phyloP scores from a whole-genome alignment of 2,113 vertebrate species.

The Cebidichthys violaceus region DNA sequence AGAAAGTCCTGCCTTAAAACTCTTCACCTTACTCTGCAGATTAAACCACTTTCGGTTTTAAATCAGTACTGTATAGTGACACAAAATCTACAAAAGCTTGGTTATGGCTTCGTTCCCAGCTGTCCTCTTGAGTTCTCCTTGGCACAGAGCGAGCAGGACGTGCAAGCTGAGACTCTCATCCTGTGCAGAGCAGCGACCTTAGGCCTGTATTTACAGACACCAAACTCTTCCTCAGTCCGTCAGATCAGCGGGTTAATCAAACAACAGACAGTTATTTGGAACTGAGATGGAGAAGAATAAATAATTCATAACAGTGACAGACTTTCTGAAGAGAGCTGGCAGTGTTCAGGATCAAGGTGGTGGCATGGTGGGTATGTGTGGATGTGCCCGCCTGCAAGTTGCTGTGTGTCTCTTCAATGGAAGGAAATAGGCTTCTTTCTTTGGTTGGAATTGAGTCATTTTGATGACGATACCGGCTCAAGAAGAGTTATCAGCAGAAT shows the following conservation, averaged over 20 bases:
- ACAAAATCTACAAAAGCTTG: conserved; percentile 32
- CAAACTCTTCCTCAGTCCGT: conserved; percentile 34
- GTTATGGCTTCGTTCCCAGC: conserved; percentile 33
- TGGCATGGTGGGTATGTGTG: neutral
- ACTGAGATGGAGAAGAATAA: conserved; percentile 51
- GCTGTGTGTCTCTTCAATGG: neutral
- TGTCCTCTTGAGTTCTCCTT: conserved; percentile 52
- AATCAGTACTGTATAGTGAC: neutral
- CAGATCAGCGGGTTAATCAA: conserved; percentile 75
- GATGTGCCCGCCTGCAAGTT: neutral
- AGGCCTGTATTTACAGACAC: conserved; percentile 57
- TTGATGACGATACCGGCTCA: conserved; percentile 2
- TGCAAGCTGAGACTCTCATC: conserved; percentile 54
- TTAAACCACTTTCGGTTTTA: neutral
- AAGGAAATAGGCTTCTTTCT: conserved; percentile 1
- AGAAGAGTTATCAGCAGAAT: neutral
- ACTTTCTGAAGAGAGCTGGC: conserved; percentile 23
- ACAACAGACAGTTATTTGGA: conserved; percentile 63
- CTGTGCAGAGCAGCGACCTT: conserved; percentile 34
- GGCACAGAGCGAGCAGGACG: conserved; percentile 49
- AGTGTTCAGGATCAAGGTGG: conserved; percentile 3
- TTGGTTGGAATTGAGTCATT: neutral
- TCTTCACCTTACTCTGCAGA: neutral
- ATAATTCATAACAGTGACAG: conserved; percentile 62
- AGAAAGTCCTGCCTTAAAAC: neutral